Evolutionary conservation across 1,140 invertebrate species (phyloP).

Genomic region (Spodoptera litura): DNA sequence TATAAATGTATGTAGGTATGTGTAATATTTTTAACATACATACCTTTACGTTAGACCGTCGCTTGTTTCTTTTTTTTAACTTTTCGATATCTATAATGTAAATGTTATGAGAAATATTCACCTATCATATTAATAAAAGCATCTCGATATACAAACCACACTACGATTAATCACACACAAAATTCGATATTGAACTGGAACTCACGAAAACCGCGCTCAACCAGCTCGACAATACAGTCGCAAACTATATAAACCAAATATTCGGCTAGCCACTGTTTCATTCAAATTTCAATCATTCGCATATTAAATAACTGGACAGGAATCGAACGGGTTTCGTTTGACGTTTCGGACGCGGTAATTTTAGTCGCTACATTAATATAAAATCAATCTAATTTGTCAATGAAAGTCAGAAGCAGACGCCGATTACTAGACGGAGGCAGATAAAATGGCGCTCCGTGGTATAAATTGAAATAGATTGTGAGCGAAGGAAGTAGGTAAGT

Average conservation of each 20-base stretch:
- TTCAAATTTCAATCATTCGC: slow-evolving; percentile 26
- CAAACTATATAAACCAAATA: neutral
- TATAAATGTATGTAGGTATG: too few species aligned
- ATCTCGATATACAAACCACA: neutral
- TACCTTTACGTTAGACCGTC: too few species aligned
- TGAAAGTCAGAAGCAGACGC: slow-evolving; percentile 67
- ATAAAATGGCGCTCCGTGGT: slow-evolving; percentile 57
- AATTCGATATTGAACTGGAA: neutral
- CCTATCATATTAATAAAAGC: neutral
- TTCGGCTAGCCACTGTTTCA: neutral
- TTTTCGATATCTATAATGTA: too few species aligned
- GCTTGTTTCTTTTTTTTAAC: too few species aligned
- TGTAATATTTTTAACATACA: too few species aligned
- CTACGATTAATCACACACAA: neutral
- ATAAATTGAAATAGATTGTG: slow-evolving; percentile 15
- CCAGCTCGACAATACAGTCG: neutral
- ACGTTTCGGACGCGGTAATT: slow-evolving; percentile 22
- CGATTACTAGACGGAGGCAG: slow-evolving; percentile 36
- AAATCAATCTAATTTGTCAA: slow-evolving; percentile 77
- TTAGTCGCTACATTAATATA: slow-evolving; percentile 58
- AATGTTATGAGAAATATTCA: neutral
- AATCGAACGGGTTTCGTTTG: slow-evolving; percentile 2
- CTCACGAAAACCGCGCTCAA: neutral
- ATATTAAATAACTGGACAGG: slow-evolving; percentile 9
- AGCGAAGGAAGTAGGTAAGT: neutral